These are phyloP conservation scores for Rhyacophila brunnea DNA, from an alignment of 1,140 invertebrate genomes.

Conservation along the genomic window DNA sequence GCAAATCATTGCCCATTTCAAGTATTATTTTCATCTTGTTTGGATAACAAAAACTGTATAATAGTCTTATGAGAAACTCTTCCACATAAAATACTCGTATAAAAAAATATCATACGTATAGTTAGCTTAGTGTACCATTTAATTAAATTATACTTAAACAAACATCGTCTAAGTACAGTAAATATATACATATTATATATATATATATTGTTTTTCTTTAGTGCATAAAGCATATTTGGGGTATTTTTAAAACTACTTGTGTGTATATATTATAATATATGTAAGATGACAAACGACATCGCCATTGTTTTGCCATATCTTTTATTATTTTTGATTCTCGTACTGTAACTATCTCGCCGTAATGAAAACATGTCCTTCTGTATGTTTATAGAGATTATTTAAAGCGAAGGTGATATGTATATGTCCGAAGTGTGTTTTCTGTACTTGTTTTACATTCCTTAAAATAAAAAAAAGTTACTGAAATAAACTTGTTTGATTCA, in stretches of 20 bases:
- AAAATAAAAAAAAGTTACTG: constrained; percentile 27
- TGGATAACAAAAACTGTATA: constrained; percentile 3
- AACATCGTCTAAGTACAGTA: constrained; percentile 3
- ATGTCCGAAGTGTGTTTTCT: constrained; percentile 29
- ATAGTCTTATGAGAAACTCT: constrained; percentile 24
- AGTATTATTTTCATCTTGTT: constrained; percentile 13
- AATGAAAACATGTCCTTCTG: not conserved
- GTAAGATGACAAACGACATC: constrained; percentile 16
- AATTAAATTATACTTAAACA: constrained; percentile 22
- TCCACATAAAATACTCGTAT: constrained; percentile 18
- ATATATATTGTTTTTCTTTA: constrained; percentile 21
- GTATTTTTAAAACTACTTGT: constrained; percentile 23
- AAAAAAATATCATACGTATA: constrained; percentile 7
- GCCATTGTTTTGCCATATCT: constrained; percentile 34
- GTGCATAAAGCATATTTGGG: constrained; percentile 13
- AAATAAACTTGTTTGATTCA: not conserved
- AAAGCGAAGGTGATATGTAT: constrained; percentile 11
- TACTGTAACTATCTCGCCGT: not conserved
- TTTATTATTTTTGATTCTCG: constrained; percentile 24
- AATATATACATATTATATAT: constrained; percentile 17
- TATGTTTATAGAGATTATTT: constrained; percentile 7
- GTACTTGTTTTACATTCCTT: constrained; percentile 34
- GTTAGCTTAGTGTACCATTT: constrained; percentile 17
- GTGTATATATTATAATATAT: too few relatives aligned
- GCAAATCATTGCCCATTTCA: constrained; percentile 6